These are phyloP conservation scores for Ceratotherium simum DNA, from an alignment of 2,113 vertebrate species.

Conservation along the genomic window DNA sequence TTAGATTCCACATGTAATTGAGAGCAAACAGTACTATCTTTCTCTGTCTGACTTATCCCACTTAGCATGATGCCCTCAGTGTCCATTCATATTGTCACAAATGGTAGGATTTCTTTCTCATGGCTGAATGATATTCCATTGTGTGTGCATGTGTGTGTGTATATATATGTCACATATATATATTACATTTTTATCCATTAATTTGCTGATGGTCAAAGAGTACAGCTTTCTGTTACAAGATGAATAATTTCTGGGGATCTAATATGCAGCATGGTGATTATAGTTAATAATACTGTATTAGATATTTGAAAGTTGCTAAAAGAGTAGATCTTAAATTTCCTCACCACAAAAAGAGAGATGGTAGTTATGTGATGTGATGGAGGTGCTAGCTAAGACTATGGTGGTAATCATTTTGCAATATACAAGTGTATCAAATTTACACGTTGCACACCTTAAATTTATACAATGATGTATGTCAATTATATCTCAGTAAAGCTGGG, in stretches of 20 bases:
- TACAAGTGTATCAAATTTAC: neutral
- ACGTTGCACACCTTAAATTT: neutral
- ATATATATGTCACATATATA: too few species aligned
- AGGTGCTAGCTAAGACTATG: neutral
- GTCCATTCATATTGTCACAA: neutral
- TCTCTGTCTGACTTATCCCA: neutral
- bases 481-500: neutral
- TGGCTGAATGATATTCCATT: neutral
- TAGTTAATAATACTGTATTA: neutral
- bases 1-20: neutral
- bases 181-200: neutral
- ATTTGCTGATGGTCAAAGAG: neutral
- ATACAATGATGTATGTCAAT: neutral
- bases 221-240: neutral
- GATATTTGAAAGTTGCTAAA: neutral
- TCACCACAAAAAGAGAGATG: neutral
- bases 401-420: neutral
- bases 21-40: neutral
- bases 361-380: neutral
- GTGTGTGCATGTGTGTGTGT: neutral
- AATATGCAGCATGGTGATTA: neutral
- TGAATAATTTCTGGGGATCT: neutral
- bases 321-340: neutral
- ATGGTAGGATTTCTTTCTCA: neutral
- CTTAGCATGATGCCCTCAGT: neutral